Conservation (phyloP, 2,888 invertebrate genomes). For the Anthophora plumipes region DNA sequence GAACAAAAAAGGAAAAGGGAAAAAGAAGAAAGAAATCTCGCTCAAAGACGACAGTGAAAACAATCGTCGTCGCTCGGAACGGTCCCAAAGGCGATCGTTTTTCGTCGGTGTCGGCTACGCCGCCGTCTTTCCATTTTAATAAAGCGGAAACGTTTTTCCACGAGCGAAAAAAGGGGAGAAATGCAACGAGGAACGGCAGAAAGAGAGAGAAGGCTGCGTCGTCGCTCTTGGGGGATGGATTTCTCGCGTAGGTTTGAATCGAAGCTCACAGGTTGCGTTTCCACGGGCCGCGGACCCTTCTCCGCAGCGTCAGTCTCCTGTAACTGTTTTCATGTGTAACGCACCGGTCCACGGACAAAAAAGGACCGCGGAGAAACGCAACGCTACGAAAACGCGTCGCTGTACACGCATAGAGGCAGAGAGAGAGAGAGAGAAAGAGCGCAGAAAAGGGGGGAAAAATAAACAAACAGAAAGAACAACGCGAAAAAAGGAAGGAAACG, state of each 20-base stretch:
- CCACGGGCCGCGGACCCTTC: constrained; percentile 20
- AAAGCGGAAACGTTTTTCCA: constrained; percentile 54
- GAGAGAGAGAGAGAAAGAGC: too few relatives aligned
- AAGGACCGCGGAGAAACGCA: constrained; percentile 34
- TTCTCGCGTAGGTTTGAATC: constrained; percentile 47
- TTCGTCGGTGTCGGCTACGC: not conserved
- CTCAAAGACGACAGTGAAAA: not conserved
- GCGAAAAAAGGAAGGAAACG: constrained; percentile 1
- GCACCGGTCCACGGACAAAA: constrained; percentile 48
- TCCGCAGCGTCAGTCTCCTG: constrained; percentile 6
- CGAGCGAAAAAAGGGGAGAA: too few relatives aligned
- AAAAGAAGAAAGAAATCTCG: too few relatives aligned
- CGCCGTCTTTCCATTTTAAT: constrained; percentile 43
- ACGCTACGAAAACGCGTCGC: not conserved
- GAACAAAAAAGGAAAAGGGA: not conserved
- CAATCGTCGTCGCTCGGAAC: constrained; percentile 8
- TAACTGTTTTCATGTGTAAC: constrained; percentile 54
- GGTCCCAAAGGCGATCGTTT: constrained; percentile 31
- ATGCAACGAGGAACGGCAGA: not conserved
- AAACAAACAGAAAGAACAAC: not conserved
- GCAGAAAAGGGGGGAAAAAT: too few relatives aligned
- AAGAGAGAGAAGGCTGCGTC: not conserved
- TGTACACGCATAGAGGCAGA: not conserved
- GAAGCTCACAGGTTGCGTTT: constrained; percentile 28
- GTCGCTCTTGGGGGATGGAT: constrained; percentile 4